Evolutionary conservation across 1,140 invertebrate genomes (phyloP), one percentile per base, ranked within the genome.

Genomic region (Nomia melanderi): DNA sequence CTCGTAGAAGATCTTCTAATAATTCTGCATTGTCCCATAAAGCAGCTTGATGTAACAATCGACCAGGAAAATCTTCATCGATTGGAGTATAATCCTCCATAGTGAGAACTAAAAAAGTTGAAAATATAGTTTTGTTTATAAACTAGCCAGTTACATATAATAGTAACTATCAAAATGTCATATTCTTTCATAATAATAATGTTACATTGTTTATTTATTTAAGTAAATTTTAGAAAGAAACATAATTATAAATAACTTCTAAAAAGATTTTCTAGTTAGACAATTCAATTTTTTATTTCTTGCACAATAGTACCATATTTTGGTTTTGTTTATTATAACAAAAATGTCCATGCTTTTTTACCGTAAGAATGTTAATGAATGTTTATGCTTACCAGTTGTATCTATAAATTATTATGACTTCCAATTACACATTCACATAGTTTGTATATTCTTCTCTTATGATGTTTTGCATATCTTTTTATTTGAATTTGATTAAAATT

Each of bases 21-120:
- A 98, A 93, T 86, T 98, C 97, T 14, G 95, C 94, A 89, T 98
- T 98, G 90, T 98, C 97, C 96, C 97, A 98, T 27, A 98, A 90
- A 5, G 97, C 97, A 23, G 97, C 97, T 94, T 97, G 96, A 83
- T 97, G 96, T 27, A 97, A 89, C 20, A 97, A 88, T 66, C 96
- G 93, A 9, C 96, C 96, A 75, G 95, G 96, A 89, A 96, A 97
- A 89, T 97, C 95, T 88, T 97, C 96, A 81, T 96, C 96, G 86
- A 96, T 95, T 4, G 95, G 95, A 31, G 94, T 95, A 56, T 95
- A 93, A 88, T 95, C 94, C 91, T 95, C 91, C 93, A 94, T 93
- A 2, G 5, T 50, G 25, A 14, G 6, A 33, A 36, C 82, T 83
- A 39, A 7, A 59, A 81, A 59, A 25, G n/a, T 41, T 33, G 33